Conservation (phyloP, 2,797 vertebrate genomes). For the Neoniphon sammara region DNA sequence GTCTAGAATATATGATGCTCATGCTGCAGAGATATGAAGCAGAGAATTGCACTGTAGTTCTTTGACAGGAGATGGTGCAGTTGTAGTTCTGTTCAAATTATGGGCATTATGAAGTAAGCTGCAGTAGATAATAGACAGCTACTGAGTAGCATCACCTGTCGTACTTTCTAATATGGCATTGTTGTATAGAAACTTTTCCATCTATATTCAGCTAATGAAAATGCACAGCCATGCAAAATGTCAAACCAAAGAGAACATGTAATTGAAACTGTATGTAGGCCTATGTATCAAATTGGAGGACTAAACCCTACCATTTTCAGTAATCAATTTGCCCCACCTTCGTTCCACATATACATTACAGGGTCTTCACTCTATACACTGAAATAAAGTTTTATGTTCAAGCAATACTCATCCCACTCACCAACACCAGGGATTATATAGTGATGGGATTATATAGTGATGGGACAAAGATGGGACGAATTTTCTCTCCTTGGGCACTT, state of each 20-base stretch:
- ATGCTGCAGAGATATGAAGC: background rate
- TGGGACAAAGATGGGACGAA: background rate
- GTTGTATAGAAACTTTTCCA: conserved; percentile 8
- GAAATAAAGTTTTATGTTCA: too few relatives aligned
- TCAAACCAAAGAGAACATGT: background rate
- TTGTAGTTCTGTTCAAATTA: background rate
- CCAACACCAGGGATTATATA: background rate
- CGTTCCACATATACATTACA: conserved; percentile 38
- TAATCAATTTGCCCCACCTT: background rate
- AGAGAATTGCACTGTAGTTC: background rate
- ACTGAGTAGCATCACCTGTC: background rate
- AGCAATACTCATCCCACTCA: background rate
- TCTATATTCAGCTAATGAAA: background rate
- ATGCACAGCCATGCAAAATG: background rate
- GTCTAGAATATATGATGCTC: background rate
- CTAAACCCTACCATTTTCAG: background rate
- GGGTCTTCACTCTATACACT: background rate
- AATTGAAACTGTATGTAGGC: background rate
- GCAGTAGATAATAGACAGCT: background rate
- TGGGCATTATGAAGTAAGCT: background rate
- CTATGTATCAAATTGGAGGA: conserved; percentile 6
- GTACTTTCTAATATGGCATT: background rate
- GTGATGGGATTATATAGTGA: conserved; percentile 7
- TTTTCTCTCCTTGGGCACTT: background rate
- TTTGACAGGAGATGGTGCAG: background rate